These are phyloP conservation scores for Mastomys natalensis DNA, from an alignment of 2,113 vertebrate species.

Conservation along the genomic window DNA sequence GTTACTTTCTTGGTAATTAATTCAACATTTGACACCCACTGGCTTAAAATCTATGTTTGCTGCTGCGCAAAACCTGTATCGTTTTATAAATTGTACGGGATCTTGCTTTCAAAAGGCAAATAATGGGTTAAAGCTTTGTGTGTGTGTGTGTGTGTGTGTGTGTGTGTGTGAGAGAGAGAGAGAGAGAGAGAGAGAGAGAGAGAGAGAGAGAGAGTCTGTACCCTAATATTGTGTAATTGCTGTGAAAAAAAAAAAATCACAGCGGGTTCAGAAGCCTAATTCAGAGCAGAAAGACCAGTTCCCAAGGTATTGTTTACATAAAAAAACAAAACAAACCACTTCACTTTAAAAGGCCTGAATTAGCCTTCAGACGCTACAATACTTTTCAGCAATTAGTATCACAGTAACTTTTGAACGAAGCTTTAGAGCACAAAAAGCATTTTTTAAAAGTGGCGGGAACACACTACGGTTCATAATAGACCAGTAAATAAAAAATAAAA, in stretches of 20 bases:
- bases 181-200: too few relatives aligned
- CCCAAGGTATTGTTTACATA: background rate
- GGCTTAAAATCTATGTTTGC: conserved; percentile 26
- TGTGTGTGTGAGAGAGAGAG: background rate
- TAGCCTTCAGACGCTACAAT: background rate
- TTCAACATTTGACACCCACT: background rate
- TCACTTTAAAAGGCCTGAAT: background rate
- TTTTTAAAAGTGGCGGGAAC: conserved; percentile 56
- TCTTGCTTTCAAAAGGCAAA: conserved; percentile 18
- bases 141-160: too few relatives aligned
- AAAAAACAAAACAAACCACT: background rate
- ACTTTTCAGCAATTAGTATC: background rate
- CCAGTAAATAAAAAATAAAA: fast-evolving
- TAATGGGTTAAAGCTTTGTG: background rate
- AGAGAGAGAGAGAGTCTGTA: background rate
- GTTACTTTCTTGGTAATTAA: background rate
- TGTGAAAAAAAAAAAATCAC: background rate
- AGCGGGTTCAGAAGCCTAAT: background rate
- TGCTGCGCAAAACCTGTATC: background rate
- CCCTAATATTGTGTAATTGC: background rate
- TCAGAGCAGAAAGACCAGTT: background rate
- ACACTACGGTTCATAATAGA: too few relatives aligned
- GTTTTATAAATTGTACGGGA: background rate
- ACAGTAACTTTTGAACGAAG: background rate
- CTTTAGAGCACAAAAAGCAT: background rate